Conservation (phyloP, 2,113 vertebrate species). For the Tautogolabrus adspersus region DNA sequence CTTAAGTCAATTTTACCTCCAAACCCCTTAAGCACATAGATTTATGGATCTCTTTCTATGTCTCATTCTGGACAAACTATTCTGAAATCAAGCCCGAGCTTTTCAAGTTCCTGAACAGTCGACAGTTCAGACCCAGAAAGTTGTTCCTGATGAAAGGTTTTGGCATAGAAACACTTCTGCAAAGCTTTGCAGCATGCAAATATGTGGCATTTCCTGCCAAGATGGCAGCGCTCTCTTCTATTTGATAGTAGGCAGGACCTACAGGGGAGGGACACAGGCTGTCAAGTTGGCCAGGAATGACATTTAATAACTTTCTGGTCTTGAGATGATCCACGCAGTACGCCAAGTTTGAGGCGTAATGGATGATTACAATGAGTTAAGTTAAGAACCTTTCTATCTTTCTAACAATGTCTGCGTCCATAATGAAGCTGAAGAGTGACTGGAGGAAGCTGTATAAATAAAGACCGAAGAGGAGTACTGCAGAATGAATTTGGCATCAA, state of each 20-base stretch:
- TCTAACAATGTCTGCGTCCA: slow-evolving; percentile 20
- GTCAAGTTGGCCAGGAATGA: slow-evolving; percentile 46
- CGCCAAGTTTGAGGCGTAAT: slow-evolving; percentile 7
- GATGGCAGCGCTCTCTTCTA: slow-evolving; percentile 55
- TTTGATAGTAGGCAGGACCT: slow-evolving; percentile 62
- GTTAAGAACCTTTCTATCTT: slow-evolving; percentile 7
- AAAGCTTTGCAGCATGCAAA: slow-evolving; percentile 52
- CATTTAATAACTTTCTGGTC: slow-evolving; percentile 54
- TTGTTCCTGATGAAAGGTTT: slow-evolving; percentile 50
- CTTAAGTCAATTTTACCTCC: background rate
- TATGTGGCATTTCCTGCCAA: slow-evolving; percentile 55
- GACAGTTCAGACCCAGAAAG: slow-evolving; percentile 43
- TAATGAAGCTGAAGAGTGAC: slow-evolving; percentile 22
- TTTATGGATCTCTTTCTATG: slow-evolving; percentile 20
- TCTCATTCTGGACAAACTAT: slow-evolving; percentile 14
- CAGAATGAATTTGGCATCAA: slow-evolving; percentile 16
- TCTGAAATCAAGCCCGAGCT: slow-evolving; percentile 33
- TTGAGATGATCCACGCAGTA: slow-evolving; percentile 9
- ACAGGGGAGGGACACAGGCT: slow-evolving; percentile 45
- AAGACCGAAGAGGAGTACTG: background rate
- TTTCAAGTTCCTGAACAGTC: slow-evolving; percentile 34
- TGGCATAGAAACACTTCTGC: slow-evolving; percentile 44
- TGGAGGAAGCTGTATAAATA: background rate
- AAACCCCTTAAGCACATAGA: slow-evolving; percentile 22
- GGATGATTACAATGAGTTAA: background rate